Evolutionary conservation across 1,140 invertebrate genomes (phyloP).

Genomic region (Samia ricini): DNA sequence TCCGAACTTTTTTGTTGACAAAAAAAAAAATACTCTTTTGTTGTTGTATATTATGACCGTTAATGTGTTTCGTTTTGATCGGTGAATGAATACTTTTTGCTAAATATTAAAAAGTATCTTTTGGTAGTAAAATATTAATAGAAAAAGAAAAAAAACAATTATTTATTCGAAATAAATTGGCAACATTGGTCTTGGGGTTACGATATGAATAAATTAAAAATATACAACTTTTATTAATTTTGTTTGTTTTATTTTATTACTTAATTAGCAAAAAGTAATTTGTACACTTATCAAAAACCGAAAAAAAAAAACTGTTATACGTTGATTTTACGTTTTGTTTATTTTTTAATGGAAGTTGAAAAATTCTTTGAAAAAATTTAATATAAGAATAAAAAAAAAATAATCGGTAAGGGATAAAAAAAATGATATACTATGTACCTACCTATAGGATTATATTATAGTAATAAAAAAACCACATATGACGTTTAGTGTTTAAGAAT

Average conservation of each 20-base stretch:
- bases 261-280: not conserved
- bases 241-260: no score
- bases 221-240: no score
- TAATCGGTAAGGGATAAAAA: conserved; percentile 34
- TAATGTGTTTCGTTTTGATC: not conserved
- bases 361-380: conserved; percentile 2
- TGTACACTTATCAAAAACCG: not conserved
- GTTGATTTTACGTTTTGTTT: conserved; percentile 11
- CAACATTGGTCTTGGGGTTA: no score
- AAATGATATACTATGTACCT: conserved; percentile 63
- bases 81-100: not conserved
- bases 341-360: conserved; percentile 6
- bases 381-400: conserved; percentile 17
- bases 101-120: no score
- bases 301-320: not conserved
- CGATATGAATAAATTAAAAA: not conserved
- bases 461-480: conserved; percentile 47
- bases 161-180: no score
- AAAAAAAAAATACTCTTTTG: not conserved
- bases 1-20: not conserved
- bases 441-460: conserved; percentile 50
- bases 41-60: not conserved
- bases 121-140: no score
- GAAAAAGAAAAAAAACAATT: no score
- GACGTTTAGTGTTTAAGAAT: conserved; percentile 48